Percentiles rank a stretch among this genome's conserved stretches.
These are phyloP conservation scores for Listronotus oregonensis DNA, from an alignment of 1,140 invertebrate genomes.

Conservation along the genomic window DNA sequence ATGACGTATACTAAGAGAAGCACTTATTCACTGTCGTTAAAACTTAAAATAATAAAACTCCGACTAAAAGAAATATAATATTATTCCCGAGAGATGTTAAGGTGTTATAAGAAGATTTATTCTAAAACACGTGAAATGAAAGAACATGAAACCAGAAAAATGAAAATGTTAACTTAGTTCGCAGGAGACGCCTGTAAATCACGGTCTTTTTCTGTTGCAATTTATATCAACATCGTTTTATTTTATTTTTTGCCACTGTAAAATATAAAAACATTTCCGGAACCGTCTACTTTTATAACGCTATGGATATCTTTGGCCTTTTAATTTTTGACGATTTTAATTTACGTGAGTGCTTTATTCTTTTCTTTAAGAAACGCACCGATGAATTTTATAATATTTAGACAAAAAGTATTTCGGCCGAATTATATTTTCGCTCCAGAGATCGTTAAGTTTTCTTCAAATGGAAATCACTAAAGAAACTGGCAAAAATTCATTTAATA, in stretches of 20 bases:
- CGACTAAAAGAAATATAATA: constrained; percentile 19
- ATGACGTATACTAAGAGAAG: no score
- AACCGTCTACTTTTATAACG: constrained; percentile 24
- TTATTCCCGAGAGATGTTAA: constrained; percentile 14
- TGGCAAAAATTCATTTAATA: no score
- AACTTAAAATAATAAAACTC: constrained; percentile 19
- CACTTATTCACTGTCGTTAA: no score
- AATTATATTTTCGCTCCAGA: constrained; percentile 7
- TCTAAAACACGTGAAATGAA: constrained; percentile 22
- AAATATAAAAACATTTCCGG: constrained; percentile 18
- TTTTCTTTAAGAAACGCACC: constrained; percentile 19
- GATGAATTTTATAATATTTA: constrained; percentile 29
- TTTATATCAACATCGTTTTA: constrained; percentile 32
- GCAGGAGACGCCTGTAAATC: constrained; percentile 23
- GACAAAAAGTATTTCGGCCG: constrained; percentile 14
- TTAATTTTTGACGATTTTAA: constrained; percentile 32
- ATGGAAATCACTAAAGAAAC: no score
- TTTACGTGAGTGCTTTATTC: constrained; percentile 32
- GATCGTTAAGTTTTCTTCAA: no score
- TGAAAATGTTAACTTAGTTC: constrained; percentile 27
- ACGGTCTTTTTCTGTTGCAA: constrained; percentile 25
- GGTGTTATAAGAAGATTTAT: constrained; percentile 30
- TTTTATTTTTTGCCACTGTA: constrained; percentile 13
- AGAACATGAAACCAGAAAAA: constrained; percentile 31
- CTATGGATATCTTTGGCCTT: constrained; percentile 32